Percentiles rank a stretch among this genome's conserved stretches.
phyloP scores from a whole-genome alignment of 2,797 vertebrate genomes.

The Xerus rutilus region DNA sequence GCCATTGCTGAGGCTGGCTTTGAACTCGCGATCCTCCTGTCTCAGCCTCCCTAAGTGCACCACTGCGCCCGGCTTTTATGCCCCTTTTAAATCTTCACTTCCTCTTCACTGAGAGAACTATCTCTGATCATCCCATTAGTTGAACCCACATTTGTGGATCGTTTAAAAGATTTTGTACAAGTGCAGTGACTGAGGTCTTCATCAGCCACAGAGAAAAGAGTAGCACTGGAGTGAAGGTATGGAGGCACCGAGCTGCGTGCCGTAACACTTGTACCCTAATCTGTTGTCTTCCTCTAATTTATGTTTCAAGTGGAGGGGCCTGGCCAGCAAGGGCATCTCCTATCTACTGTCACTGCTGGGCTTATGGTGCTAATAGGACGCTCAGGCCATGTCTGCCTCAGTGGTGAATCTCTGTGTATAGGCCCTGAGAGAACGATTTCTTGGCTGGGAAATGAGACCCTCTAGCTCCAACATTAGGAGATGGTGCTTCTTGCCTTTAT shows the following conservation, averaged over 20 bases:
- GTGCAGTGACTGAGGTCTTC: not conserved
- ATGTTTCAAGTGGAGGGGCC: not conserved
- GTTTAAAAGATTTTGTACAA: not conserved
- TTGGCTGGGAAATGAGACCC: too few species aligned
- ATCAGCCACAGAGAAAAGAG: not conserved
- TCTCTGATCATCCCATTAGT: not conserved
- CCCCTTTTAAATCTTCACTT: not conserved
- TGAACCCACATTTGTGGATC: not conserved
- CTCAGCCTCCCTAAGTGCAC: too few species aligned
- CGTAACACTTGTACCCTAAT: not conserved
- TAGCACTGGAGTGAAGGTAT: not conserved
- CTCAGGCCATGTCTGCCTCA: not conserved
- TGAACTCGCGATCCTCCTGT: too few species aligned
- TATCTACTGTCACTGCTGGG: not conserved
- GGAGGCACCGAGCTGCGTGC: not conserved
- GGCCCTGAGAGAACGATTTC: not conserved
- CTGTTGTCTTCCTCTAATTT: not conserved
- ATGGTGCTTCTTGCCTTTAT: not conserved
- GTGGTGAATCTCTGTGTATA: not conserved
- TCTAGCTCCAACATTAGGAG: not conserved
- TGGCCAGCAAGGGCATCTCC: not conserved
- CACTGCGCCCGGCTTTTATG: not conserved
- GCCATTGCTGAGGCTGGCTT: too few species aligned
- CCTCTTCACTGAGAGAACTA: not conserved
- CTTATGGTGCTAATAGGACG: not conserved